phyloP scores from a whole-genome alignment of 2,797 vertebrate genomes.

The Pitangus sulphuratus region DNA sequence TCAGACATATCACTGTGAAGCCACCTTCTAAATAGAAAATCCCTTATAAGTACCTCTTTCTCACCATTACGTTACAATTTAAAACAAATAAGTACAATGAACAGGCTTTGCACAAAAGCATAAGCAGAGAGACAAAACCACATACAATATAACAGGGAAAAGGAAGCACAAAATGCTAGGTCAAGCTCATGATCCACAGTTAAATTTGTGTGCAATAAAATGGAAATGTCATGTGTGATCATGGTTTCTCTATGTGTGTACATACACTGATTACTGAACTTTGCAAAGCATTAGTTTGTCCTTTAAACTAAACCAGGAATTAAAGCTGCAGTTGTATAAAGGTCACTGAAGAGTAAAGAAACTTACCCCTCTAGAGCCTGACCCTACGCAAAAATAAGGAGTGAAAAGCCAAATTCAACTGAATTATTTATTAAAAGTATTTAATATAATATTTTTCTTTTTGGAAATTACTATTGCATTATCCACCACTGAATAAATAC shows the following conservation, averaged over 20 bases:
- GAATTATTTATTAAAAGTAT: neutral
- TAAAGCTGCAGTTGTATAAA: constrained; percentile 15
- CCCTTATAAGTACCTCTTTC: neutral
- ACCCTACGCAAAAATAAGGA: neutral
- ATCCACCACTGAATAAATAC: neutral
- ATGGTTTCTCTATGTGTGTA: neutral
- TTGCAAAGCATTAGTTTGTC: constrained; percentile 34
- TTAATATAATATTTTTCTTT: neutral
- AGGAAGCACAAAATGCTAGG: neutral
- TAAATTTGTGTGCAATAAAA: constrained; percentile 9
- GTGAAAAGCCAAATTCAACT: neutral
- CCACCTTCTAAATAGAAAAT: neutral
- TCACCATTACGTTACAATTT: neutral
- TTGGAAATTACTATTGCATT: neutral
- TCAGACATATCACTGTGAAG: neutral
- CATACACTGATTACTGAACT: constrained; percentile 20
- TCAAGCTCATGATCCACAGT: neutral
- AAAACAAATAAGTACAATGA: neutral
- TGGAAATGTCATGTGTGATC: constrained; percentile 9
- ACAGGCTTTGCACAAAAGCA: neutral
- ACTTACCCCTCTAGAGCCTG: neutral
- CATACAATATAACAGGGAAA: neutral
- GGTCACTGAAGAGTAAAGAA: neutral
- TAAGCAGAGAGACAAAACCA: neutral
- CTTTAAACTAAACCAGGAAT: constrained; percentile 17